These are phyloP conservation scores for Sylvicola fuscatus DNA, from an alignment of 2,888 invertebrate species.

Conservation along the genomic window DNA sequence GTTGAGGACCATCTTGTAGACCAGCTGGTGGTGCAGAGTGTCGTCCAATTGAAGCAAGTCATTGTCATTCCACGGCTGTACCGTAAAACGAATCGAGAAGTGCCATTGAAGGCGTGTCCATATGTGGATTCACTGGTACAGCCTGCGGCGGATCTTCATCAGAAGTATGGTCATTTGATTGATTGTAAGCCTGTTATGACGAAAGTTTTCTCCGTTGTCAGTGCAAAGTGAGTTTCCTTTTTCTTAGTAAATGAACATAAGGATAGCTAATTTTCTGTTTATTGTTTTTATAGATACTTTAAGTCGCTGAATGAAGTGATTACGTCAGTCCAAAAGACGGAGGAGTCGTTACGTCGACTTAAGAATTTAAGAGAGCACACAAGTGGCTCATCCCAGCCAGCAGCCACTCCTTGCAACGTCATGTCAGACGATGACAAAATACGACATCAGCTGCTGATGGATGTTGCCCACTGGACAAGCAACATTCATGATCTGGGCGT, in stretches of 20 bases:
- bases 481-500: slow-evolving; percentile 35
- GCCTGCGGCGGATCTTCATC: slow-evolving; percentile 30
- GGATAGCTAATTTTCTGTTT: too few species aligned
- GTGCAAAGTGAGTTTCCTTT: slow-evolving; percentile 32
- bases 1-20: slow-evolving; percentile 15
- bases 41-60: slow-evolving; percentile 53
- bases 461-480: slow-evolving; percentile 54
- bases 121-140: slow-evolving; percentile 49
- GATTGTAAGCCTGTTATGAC: slow-evolving; percentile 15
- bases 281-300: slow-evolving; percentile 32
- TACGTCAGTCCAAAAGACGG: slow-evolving; percentile 84
- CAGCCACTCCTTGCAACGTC: slow-evolving; percentile 19
- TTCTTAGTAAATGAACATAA: too few species aligned
- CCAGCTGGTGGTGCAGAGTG: slow-evolving; percentile 25
- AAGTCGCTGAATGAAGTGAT: slow-evolving; percentile 68
- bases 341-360: slow-evolving; percentile 77
- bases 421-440: slow-evolving; percentile 87
- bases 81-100: slow-evolving; percentile 74
- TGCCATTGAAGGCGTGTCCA: slow-evolving; percentile 57
- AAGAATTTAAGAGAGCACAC: slow-evolving; percentile 58
- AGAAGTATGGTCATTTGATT: slow-evolving; percentile 23
- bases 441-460: slow-evolving; percentile 68
- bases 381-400: slow-evolving; percentile 9
- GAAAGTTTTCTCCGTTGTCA: slow-evolving; percentile 25
- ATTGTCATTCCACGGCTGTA: slow-evolving; percentile 86